Percentiles rank a stretch among this genome's conserved stretches.
Conservation (phyloP, 2,797 vertebrate species). For the Leucoraja ocellata region DNA sequence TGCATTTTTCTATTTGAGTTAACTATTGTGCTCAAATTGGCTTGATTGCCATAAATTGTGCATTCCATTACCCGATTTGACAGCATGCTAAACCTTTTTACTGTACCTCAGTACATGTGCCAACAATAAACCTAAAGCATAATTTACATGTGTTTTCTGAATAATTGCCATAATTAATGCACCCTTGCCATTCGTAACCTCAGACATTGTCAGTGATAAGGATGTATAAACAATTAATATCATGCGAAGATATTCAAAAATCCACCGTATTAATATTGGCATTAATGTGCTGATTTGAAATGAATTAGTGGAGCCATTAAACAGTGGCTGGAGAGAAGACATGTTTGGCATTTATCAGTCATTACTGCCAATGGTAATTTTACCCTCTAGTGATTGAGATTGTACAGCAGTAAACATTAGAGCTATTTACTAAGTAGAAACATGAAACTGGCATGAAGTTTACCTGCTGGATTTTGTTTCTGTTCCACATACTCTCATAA, state of each 20-base stretch:
- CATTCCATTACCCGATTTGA: no score
- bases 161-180: neutral
- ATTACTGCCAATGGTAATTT: conserved; percentile 2
- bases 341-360: neutral
- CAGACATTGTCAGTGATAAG: neutral
- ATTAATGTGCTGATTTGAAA: neutral
- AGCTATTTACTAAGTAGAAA: neutral
- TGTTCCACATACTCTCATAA: neutral
- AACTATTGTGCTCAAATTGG: no score
- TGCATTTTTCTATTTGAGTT: no score
- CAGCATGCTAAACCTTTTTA: no score
- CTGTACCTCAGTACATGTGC: no score
- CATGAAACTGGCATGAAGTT: neutral
- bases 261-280: neutral
- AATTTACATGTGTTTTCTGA: neutral
- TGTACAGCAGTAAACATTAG: neutral
- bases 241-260: neutral
- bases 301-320: neutral
- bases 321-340: neutral
- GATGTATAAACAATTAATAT: neutral
- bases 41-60: no score
- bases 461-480: neutral
- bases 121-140: no score
- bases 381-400: conserved; percentile 2
- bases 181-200: neutral